phyloP scores from a whole-genome alignment of 2,113 vertebrate genomes.

The Ailuropoda melanoleuca region DNA sequence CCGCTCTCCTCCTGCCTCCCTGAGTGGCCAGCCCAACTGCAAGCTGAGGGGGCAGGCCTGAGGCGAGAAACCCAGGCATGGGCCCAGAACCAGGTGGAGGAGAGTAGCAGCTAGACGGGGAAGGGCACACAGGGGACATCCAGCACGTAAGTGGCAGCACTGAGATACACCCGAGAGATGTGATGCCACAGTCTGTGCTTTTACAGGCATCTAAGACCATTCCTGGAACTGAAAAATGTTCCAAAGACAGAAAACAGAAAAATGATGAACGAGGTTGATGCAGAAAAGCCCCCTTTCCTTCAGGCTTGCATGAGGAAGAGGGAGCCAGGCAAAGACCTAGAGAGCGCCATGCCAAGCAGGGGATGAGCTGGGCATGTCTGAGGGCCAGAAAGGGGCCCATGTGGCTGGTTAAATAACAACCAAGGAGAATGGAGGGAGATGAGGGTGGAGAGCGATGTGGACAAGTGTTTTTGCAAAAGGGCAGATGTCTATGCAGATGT shows the following conservation, averaged over 20 bases:
- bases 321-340: not conserved
- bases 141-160: not conserved
- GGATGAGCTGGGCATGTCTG: not conserved
- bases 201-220: not conserved
- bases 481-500: not conserved
- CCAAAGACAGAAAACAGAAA: not conserved
- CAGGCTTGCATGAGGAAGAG: not conserved
- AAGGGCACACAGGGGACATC: not conserved
- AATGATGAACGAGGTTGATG: not conserved
- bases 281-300: not conserved
- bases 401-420: not conserved
- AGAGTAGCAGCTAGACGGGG: not conserved
- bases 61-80: not conserved
- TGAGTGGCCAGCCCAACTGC: not conserved
- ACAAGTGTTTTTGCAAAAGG: not conserved
- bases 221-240: not conserved
- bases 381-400: not conserved
- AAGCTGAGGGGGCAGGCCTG: not conserved
- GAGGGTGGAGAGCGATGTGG: not conserved
- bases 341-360: not conserved
- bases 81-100: not conserved
- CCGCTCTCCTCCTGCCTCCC: not conserved
- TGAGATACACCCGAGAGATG: not conserved
- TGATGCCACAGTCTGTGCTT: not conserved
- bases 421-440: not conserved